Evolutionary conservation across 2,113 vertebrate genomes (phyloP).

Genomic region (Oncorhynchus keta): DNA sequence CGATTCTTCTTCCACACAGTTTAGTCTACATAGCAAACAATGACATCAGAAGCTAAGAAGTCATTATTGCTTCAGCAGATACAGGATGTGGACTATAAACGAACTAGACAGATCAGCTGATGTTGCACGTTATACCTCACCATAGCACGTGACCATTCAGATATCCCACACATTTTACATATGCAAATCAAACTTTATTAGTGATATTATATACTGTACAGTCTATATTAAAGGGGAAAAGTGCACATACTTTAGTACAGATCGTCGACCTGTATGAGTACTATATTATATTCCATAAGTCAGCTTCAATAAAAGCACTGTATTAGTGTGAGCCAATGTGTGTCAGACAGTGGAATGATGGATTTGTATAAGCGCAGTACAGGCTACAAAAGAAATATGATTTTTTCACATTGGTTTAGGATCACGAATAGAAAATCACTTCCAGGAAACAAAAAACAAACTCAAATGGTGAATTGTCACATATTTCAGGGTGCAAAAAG

Average conservation of each 20-base stretch:
- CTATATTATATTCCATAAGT: constrained; percentile 23
- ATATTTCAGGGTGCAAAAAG: constrained; percentile 15
- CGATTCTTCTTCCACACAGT: not conserved
- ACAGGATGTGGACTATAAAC: not conserved
- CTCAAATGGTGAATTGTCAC: too few relatives aligned
- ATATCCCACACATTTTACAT: constrained; percentile 16
- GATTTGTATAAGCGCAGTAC: constrained; percentile 48
- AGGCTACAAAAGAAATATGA: constrained; percentile 10
- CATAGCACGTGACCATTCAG: not conserved
- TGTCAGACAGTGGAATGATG: not conserved
- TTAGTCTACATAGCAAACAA: not conserved
- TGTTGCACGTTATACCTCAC: not conserved
- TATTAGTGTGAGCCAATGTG: not conserved
- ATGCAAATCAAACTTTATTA: constrained; percentile 54
- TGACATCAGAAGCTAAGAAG: not conserved
- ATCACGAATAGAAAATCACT: constrained; percentile 33
- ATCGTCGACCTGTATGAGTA: constrained; percentile 13
- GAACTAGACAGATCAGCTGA: not conserved
- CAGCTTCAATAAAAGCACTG: constrained; percentile 25
- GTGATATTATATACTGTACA: constrained; percentile 47
- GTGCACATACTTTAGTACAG: constrained; percentile 40
- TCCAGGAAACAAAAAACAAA: constrained; percentile 19
- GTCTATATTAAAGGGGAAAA: constrained; percentile 33
- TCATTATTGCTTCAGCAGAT: not conserved
- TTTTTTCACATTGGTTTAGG: constrained; percentile 26